A percentile compares a stretch with the other conserved stretches of the same genome.
phyloP scores from a whole-genome alignment of 2,888 invertebrate species.

The Syrista parreyssii region DNA sequence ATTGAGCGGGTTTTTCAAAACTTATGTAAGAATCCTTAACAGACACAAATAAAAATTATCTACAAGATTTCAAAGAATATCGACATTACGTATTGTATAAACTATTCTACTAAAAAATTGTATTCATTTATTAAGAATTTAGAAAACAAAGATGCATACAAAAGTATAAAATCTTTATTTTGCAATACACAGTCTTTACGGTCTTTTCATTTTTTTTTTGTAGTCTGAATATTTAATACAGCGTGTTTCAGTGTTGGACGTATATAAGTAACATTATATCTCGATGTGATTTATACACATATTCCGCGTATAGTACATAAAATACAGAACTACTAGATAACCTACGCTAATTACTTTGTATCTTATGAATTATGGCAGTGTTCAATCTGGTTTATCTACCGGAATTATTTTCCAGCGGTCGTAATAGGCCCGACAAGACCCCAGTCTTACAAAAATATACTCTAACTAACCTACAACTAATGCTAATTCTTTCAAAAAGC shows the following conservation, averaged over 20 bases:
- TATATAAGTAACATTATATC: constrained; percentile 38
- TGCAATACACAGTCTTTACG: constrained; percentile 15
- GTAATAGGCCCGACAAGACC: constrained; percentile 44
- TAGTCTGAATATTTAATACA: constrained; percentile 4
- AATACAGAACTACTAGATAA: constrained; percentile 33
- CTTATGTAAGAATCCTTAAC: neutral
- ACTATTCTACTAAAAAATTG: too few relatives aligned
- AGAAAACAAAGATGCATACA: constrained; percentile 25
- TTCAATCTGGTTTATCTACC: constrained; percentile 48
- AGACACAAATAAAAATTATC: neutral
- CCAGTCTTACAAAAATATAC: constrained; percentile 51
- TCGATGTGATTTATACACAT: constrained; percentile 35
- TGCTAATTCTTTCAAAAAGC: neutral
- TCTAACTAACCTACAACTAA: constrained; percentile 12
- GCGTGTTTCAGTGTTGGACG: neutral
- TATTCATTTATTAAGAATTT: neutral
- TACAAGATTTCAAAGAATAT: neutral
- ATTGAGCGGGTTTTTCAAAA: neutral
- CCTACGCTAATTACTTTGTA: neutral
- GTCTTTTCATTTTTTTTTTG: constrained; percentile 5
- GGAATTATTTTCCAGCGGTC: constrained; percentile 36
- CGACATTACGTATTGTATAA: neutral
- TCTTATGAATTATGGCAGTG: constrained; percentile 54
- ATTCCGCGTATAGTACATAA: constrained; percentile 38
- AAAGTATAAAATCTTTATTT: constrained; percentile 54